Conservation (phyloP, 2,113 vertebrate genomes). For the Ornithorhynchus anatinus region DNA sequence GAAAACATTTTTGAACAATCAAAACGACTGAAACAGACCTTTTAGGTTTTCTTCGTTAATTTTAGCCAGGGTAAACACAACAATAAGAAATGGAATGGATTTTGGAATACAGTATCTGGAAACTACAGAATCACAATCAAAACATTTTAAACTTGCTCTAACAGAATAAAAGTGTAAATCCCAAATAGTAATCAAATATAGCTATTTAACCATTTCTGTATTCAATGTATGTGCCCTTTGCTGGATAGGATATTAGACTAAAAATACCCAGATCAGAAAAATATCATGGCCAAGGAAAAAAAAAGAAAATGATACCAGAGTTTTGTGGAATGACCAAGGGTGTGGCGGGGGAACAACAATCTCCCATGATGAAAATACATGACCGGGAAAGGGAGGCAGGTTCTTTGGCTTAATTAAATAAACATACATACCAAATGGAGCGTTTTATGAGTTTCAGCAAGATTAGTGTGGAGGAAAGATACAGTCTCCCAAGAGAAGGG, state of each 20-base stretch:
- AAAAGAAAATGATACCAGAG: background rate
- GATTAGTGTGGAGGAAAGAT: background rate
- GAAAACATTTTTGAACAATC: no score
- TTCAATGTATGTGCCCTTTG: background rate
- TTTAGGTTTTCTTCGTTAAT: no score
- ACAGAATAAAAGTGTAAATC: no score
- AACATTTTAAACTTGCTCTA: background rate
- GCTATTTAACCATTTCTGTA: conserved; percentile 25
- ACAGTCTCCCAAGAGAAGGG: background rate
- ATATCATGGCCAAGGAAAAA: background rate
- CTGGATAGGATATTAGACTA: background rate
- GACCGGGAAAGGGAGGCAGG: background rate
- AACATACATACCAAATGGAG: conserved; percentile 3
- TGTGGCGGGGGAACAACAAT: conserved; percentile 16
- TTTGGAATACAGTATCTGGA: no score
- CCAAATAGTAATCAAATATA: no score
- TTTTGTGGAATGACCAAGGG: background rate
- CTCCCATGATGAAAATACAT: conserved; percentile 15
- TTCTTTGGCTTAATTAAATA: background rate
- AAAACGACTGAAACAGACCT: no score
- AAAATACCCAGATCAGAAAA: background rate
- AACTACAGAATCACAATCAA: background rate
- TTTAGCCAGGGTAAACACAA: no score
- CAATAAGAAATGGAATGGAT: no score
- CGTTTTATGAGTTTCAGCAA: conserved; percentile 21